Percentiles rank a stretch among this genome's conserved stretches.
Conservation (phyloP, 1,140 invertebrate genomes). For the Trialeurodes vaporariorum region DNA sequence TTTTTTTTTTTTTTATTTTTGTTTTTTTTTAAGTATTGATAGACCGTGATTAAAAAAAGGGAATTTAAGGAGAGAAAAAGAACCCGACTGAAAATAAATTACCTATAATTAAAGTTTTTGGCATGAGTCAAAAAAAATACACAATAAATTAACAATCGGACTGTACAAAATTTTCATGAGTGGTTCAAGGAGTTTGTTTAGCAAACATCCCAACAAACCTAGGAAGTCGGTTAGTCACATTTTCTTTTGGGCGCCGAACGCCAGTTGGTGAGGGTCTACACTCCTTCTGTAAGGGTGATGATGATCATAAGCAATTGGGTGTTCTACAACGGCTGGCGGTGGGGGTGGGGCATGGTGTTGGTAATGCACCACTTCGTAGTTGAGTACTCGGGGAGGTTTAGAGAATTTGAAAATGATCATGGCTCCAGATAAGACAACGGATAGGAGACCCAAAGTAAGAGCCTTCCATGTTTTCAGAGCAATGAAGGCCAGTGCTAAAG, state of each 20-base stretch:
- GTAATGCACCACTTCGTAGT: conserved; percentile 73
- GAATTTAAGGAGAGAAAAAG: not conserved
- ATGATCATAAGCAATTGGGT: conserved; percentile 48
- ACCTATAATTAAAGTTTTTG: not conserved
- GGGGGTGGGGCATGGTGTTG: conserved; percentile 43
- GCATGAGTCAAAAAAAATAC: not conserved
- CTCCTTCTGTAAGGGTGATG: conserved; percentile 44
- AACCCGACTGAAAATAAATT: not conserved
- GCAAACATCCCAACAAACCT: no score
- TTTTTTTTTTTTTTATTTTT: no score
- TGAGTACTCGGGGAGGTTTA: conserved; percentile 57
- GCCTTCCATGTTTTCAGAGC: conserved; percentile 80
- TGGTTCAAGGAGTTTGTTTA: no score
- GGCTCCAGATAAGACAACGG: conserved; percentile 51
- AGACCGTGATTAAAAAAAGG: no score
- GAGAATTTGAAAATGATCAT: conserved; percentile 73
- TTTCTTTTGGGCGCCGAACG: conserved; percentile 44
- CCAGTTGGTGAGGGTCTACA: conserved; percentile 47
- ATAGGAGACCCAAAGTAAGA: conserved; percentile 67
- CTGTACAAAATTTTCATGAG: not conserved
- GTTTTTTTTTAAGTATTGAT: no score
- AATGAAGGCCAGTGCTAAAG: conserved; percentile 62
- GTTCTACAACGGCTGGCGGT: conserved; percentile 47
- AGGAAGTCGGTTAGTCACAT: not conserved
- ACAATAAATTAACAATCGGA: not conserved